Evolutionary conservation across 2,888 invertebrate genomes (phyloP).

Genomic region (Miltochrista miniata): DNA sequence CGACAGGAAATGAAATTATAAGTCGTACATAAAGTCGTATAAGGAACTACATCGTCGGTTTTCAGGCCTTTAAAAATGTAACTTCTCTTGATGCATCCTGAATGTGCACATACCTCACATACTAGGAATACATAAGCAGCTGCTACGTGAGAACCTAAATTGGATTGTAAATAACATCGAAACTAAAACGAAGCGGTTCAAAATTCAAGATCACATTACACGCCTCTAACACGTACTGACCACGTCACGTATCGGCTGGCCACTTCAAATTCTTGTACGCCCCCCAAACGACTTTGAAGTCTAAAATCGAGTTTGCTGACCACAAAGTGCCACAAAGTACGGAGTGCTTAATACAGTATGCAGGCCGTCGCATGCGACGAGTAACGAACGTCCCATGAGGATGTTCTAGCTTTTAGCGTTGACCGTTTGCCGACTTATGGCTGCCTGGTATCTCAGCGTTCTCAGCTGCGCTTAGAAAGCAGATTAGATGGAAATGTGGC

Average conservation of each 20-base stretch:
- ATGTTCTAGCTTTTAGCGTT: conserved; percentile 64
- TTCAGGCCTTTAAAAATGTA: too few species aligned
- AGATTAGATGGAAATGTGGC: conserved; percentile 40
- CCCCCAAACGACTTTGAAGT: conserved; percentile 73
- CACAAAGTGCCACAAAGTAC: conserved; percentile 63
- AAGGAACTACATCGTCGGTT: too few species aligned
- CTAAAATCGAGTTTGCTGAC: conserved; percentile 80
- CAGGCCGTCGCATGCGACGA: conserved; percentile 54
- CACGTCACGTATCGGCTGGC: conserved; percentile 43
- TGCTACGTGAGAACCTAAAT: neutral
- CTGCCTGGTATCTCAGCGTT: conserved; percentile 50
- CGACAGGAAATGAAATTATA: too few species aligned
- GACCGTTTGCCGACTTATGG: conserved; percentile 58
- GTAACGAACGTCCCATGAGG: conserved; percentile 51
- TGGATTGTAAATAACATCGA: neutral
- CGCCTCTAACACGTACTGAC: conserved; percentile 31
- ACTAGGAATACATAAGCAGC: neutral
- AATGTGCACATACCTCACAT: neutral
- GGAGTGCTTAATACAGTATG: conserved; percentile 69
- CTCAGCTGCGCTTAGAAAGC: conserved; percentile 41
- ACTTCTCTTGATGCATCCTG: neutral
- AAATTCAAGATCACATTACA: conserved; percentile 32
- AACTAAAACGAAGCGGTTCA: conserved; percentile 9
- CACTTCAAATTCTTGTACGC: conserved; percentile 39
- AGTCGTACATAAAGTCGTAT: too few species aligned